Evolutionary conservation across 2,797 vertebrate genomes (phyloP), one percentile per base, ranked within the genome.

Genomic region (Neosalanx taihuensis): DNA sequence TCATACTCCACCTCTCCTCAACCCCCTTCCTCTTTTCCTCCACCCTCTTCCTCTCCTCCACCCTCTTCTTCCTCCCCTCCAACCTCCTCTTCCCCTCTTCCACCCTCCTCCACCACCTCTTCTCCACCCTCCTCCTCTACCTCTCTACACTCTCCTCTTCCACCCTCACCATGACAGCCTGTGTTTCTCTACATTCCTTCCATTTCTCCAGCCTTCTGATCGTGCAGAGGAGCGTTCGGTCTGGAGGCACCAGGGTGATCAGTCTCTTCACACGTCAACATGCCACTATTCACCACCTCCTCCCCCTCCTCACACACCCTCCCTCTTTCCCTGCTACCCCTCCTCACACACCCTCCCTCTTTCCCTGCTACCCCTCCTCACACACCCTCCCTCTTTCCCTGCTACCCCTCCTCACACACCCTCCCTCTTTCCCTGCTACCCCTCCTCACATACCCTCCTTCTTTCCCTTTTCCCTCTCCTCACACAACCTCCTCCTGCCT

Each of bases 211-310:
- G 23, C 66, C 66, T 20, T 23, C 71, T 68, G 75, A 30, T 3
- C 5, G 18, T 17, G 2, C 62, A 6, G 71, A 26, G n/a, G 76
- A 72, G 76, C 81, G 85, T 83, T 83, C 68, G 67, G 77, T 83
- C 79, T 73, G 73, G 68, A 81, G 86, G 23, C 23, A 26, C 70
- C 67, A 80, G 80, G 73, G 81, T 71, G 60, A 88, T 88, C 81
- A 71, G 78, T 88, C 82, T 86, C 76, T 35, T 62, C 41, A 51
- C n/a, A 75, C 62, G 61, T 73, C 69, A 70, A 72, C 30, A 30
- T 10, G 15, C 13, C 13, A 15, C 29, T 30, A 12, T n/a, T 35
- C 41, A 69, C 17, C 57, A 9, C 37, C 37, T 41, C 30, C 33
- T 31, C 46, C 56, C 26, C 67, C n/a, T 33, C 17, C 23, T 15